Evolutionary conservation across 2,888 invertebrate genomes (phyloP), one percentile per base, ranked within the genome.

Genomic region (Drosophila ustulata): DNA sequence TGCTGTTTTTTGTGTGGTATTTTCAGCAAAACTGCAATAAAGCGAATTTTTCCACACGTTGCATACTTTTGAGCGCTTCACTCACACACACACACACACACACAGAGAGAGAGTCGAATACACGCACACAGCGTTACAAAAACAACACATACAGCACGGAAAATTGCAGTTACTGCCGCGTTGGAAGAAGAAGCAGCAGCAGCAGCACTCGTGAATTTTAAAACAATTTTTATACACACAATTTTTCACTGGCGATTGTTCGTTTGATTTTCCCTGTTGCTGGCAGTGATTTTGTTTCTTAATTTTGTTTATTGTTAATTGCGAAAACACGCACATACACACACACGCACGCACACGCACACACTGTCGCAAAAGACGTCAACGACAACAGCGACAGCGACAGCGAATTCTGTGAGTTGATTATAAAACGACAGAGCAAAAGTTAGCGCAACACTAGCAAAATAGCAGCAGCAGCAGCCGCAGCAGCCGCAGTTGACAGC

Each of bases 371-470:
- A n/a, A 37, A 11, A 37, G 37, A 37, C 37, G 30, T 3, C 30
- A 34, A 39, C 39, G 39, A 39, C n/a, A 6, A 37, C n/a, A n/a
- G n/a, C 37, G 4, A 39, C 13, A 39, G 13, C 39, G 39, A 41
- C 39, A 41, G 39, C 39, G 39, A 41, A 41, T 18, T 41, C 39
- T 67, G 56, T 64, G 75, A 79, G 82, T 85, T 80, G 88, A 85
- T 89, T 89, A 89, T 82, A 89, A 89, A 85, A 89, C 89, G 89
- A 90, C 91, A 89, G 89, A 90, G 87, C 90, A 89, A 86, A 88
- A 84, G 91, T 88, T 91, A 88, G 88, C 83, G 85, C 89, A 89
- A 88, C 89, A 90, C 90, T 90, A 90, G 91, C 82, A 81, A 85
- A 87, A 74, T 69, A 64, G 73, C 75, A 82, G 70, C 78, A 79